Evolutionary conservation across 2,113 vertebrate genomes (phyloP), one percentile per base, ranked within the genome.

Genomic region (Upupa epops): DNA sequence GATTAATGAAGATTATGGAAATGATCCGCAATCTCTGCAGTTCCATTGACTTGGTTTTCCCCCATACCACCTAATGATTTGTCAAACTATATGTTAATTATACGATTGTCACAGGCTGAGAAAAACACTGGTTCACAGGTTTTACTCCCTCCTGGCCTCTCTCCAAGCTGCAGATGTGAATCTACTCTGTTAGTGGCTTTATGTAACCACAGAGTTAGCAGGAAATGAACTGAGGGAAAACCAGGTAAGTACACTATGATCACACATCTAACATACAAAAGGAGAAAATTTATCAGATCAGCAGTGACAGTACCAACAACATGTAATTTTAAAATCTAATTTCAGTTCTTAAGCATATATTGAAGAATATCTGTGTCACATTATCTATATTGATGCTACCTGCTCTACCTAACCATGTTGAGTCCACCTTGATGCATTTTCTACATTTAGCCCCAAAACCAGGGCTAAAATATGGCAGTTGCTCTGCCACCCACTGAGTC

Each of bases 1-100:
- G 40, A 94, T 89, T 92, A 81, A 79, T 87, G 59, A 79, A 69
- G 78, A 75, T 89, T 89, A 92, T 79, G 71, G 74, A 91, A 94
- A 89, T 59, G 7, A 58, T 63, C 42, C 60, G 68, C 45, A 54
- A 5, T 46, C 72, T 74, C 74, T 56, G 54, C 8, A 3, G 82
- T 93, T 86, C 63, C 77, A 89, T 65, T 31, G 69, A 54, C 64
- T 68, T 56, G 16, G 17, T 84, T 85, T 80, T 25, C 37, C 46
- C 29, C 59, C 4, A 59, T 48, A 32, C 8, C 54, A 48, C 28
- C 31, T 8, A 36, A 83, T 15, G n/a, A 74, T 69, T 83, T 92
- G n/a, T 78, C 75, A 68, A 90, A 69, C 11, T 64, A 21, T 2
- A 8, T 29, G 60, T 65, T 64, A 90, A 54, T 56, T 60, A 12